Conservation (phyloP, 2,797 vertebrate species). For the Vireo griseus region DNA sequence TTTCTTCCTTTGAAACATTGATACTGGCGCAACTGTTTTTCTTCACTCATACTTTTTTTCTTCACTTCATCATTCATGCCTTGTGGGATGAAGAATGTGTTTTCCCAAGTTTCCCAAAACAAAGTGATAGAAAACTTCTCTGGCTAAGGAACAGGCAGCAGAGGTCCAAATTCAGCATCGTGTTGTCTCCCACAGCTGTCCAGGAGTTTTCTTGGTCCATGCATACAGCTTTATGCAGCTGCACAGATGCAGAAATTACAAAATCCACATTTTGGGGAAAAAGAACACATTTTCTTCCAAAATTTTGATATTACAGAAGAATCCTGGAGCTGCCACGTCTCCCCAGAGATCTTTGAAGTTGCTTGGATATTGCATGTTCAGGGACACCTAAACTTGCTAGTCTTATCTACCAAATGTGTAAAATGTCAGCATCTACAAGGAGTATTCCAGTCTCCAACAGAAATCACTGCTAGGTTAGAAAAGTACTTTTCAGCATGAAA, state of each 20-base stretch:
- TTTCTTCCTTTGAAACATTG: not conserved
- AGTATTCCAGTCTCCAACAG: not conserved
- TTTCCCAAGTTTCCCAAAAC: not conserved
- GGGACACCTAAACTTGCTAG: not conserved
- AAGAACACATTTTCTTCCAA: not conserved
- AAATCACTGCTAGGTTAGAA: not conserved
- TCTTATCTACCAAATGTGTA: not conserved
- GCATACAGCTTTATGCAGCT: not conserved
- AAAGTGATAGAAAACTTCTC: not conserved
- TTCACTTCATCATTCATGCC: not conserved
- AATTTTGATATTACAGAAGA: not conserved
- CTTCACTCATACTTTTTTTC: not conserved
- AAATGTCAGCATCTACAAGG: not conserved
- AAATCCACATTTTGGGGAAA: not conserved
- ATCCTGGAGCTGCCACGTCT: not conserved
- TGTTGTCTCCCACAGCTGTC: not conserved
- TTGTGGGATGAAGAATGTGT: not conserved
- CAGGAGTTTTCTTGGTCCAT: not conserved
- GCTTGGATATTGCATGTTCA: not conserved
- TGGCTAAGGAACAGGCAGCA: not conserved
- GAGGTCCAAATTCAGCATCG: not conserved
- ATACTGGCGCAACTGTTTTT: not conserved
- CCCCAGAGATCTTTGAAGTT: not conserved
- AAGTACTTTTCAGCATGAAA: not conserved
- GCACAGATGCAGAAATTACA: not conserved